A percentile compares a stretch with the other conserved stretches of the same genome.
Conservation (phyloP, 2,888 invertebrate species). For the Nomada hirtipes region DNA sequence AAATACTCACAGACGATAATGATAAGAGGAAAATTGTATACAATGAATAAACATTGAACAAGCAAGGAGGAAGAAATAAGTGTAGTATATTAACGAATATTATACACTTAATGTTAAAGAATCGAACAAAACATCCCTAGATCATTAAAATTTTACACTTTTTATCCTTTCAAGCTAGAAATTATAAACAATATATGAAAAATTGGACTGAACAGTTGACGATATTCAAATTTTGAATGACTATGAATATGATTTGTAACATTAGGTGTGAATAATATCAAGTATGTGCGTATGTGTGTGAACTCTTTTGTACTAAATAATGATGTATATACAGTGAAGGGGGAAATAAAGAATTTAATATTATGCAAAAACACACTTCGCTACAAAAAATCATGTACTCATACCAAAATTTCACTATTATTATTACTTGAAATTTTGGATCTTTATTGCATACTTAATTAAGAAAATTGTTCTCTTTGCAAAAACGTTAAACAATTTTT, state of each 20-base stretch:
- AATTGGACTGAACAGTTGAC: background rate
- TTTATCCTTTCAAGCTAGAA: slow-evolving; percentile 20
- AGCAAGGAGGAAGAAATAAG: slow-evolving; percentile 14
- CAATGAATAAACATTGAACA: slow-evolving; percentile 10
- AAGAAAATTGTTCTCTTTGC: no score
- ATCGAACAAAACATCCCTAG: slow-evolving; percentile 47
- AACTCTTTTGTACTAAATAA: slow-evolving; percentile 71
- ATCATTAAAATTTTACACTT: slow-evolving; percentile 42
- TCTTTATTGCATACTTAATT: background rate
- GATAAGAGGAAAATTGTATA: background rate
- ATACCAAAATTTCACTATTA: background rate
- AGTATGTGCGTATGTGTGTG: slow-evolving; percentile 48
- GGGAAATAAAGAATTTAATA: slow-evolving; percentile 72
- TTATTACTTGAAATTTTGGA: background rate
- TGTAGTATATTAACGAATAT: background rate
- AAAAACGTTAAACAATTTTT: no score
- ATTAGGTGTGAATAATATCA: slow-evolving; percentile 32
- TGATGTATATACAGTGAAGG: slow-evolving; percentile 68
- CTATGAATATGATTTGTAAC: slow-evolving; percentile 21
- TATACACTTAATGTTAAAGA: slow-evolving; percentile 25
- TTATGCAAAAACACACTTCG: slow-evolving; percentile 48
- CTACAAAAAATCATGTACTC: no score
- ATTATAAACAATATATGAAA: slow-evolving; percentile 9
- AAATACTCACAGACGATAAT: slow-evolving; percentile 32
- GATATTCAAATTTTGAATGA: slow-evolving; percentile 23